Base-by-base conservation (phyloP, 2,888 invertebrate genomes). In the Hyles lineata region DNA sequence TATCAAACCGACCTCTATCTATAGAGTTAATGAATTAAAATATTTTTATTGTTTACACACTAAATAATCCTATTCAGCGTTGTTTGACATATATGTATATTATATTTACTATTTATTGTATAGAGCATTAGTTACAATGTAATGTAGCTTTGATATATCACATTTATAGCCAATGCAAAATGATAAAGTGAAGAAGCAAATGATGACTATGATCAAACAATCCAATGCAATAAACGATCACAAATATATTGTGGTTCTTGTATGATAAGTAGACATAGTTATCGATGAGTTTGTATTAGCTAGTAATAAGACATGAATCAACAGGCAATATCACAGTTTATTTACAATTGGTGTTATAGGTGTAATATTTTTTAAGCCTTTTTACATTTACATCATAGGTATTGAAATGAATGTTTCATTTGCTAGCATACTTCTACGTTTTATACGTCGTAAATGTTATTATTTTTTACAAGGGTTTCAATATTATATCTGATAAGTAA, bases 151-250 rank as follows among this genome's bases (percentile, higher is more conserved):
- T 67, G 67, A 35, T 9, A 43, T 23, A 63, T 63, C 43, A 17
- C 43, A 70, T 59, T 6, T 23, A 70, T 32, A 58, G 21, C 8
- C 59, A 59, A 70, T 35, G 35, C 70, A 70, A 59, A 9, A 21
- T n/a, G 11, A 21, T 50, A 35, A 35, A 17, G 15, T 9, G 35
- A 7, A 17, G 17, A 17, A 58, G 35, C 32, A 21, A 71, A 61
- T 61, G 23, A 50, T 43, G 25, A 29, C 23, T 62, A 50, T 62
- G 62, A 71, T 62, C 71, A 52, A 52, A 52, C 43, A 29, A 52
- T 61, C 4, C 23, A 62, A 69, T 74, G 69, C 73, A 74, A 73
- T 70, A 62, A 74, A 50, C 43, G 32, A 76, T 76, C 70, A 76
- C 73, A 73, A 73, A 55, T 74, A 63, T 67, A 70, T 21, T 74